Conservation (phyloP, 1,140 invertebrate genomes). For the Melipona quadrifasciata region DNA sequence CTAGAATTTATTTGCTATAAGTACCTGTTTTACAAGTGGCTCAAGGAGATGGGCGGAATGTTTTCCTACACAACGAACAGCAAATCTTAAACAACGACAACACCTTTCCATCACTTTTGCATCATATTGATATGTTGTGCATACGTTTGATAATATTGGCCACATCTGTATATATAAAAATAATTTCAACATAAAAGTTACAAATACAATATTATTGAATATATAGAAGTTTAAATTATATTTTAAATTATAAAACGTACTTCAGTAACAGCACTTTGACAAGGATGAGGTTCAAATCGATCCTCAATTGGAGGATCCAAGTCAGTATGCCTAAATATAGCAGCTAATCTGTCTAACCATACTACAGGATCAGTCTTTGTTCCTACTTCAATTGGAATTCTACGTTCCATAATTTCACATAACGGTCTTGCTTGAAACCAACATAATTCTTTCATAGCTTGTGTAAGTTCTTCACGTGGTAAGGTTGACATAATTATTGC, state of each 20-base stretch:
- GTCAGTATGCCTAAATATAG: conserved; percentile 92
- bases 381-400: conserved; percentile 75
- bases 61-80: conserved; percentile 92
- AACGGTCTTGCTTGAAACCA: conserved; percentile 89
- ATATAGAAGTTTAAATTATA: no score
- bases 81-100: conserved; percentile 94
- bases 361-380: conserved; percentile 90
- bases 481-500: conserved; percentile 85
- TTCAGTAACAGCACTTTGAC: conserved; percentile 90
- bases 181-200: neutral
- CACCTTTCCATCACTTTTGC: conserved; percentile 94
- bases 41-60: conserved; percentile 90
- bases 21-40: conserved; percentile 90
- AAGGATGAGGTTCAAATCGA: conserved; percentile 88
- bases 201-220: no score
- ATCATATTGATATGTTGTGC: conserved; percentile 90
- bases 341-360: conserved; percentile 96
- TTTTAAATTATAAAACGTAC: conserved; percentile 74
- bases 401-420: conserved; percentile 83
- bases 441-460: conserved; percentile 90
- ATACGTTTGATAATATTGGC: conserved; percentile 92
- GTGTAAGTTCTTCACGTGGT: conserved; percentile 85
- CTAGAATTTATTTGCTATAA: neutral
- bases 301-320: conserved; percentile 82
- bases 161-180: conserved; percentile 82